phyloP scores from a whole-genome alignment of 2,888 invertebrate species.

The Chrysotoxum bicinctum region DNA sequence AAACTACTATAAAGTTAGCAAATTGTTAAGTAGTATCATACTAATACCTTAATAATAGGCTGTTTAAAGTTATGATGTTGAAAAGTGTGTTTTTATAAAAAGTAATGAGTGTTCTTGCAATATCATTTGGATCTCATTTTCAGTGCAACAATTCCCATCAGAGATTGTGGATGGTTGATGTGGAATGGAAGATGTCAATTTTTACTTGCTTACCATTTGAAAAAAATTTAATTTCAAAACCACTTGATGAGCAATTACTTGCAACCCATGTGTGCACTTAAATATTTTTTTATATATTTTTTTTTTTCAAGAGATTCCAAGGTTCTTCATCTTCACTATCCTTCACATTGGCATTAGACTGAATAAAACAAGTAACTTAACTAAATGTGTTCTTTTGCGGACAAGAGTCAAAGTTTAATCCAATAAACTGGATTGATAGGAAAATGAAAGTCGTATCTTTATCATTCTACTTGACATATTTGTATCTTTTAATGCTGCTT shows the following conservation, averaged over 20 bases:
- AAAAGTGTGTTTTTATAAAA: too few species aligned
- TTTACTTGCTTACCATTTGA: too few species aligned
- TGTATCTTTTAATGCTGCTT: conserved; percentile 9
- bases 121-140: too few species aligned
- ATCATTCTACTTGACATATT: conserved; percentile 21
- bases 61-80: too few species aligned
- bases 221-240: neutral
- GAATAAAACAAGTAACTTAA: neutral
- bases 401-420: conserved; percentile 25
- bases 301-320: neutral
- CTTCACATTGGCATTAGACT: conserved; percentile 1
- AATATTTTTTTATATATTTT: neutral
- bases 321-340: neutral
- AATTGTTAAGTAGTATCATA: too few species aligned
- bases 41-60: too few species aligned
- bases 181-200: too few species aligned
- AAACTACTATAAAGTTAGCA: too few species aligned
- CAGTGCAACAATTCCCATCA: too few species aligned
- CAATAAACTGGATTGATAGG: conserved; percentile 30
- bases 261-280: neutral
- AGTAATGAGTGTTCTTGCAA: too few species aligned
- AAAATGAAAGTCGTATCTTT: conserved; percentile 37
- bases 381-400: conserved; percentile 1
- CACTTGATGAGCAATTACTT: neutral
- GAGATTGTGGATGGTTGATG: too few species aligned